Percentiles rank a stretch among this genome's conserved stretches.
phyloP scores from a whole-genome alignment of 2,888 invertebrate genomes.

The Noctua janthe region DNA sequence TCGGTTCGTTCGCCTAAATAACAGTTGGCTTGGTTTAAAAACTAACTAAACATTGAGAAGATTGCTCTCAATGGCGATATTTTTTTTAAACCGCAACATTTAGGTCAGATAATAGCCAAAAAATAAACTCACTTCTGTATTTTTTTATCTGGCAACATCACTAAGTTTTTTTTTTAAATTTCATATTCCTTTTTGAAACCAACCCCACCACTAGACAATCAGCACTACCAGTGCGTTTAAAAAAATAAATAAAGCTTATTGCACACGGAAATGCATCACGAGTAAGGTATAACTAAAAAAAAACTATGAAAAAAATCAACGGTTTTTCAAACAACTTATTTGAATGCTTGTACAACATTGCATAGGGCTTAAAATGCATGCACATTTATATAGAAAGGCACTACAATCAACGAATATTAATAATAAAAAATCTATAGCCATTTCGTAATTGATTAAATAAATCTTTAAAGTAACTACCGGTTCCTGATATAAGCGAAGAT shows the following conservation, averaged over 20 bases:
- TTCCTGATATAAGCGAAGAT: conserved; percentile 53
- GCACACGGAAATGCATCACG: conserved; percentile 77
- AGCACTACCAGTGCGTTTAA: conserved; percentile 62
- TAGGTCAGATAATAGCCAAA: conserved; percentile 5
- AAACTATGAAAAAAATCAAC: conserved; percentile 73
- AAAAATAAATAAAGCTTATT: conserved; percentile 71
- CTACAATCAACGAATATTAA: conserved; percentile 73
- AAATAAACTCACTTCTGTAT: not conserved
- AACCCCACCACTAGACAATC: conserved; percentile 63
- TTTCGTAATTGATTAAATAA: conserved; percentile 66
- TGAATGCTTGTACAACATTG: conserved; percentile 73
- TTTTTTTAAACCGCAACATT: not conserved
- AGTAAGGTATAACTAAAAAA: conserved; percentile 71
- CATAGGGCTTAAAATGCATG: conserved; percentile 77
- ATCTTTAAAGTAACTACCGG: conserved; percentile 61
- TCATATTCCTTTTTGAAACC: conserved; percentile 23
- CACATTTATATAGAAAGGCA: conserved; percentile 79
- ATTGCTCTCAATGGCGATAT: not conserved
- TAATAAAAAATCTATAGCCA: conserved; percentile 63
- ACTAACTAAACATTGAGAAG: not conserved
- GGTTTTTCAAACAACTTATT: conserved; percentile 62
- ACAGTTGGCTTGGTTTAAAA: conserved; percentile 41
- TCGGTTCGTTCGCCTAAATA: conserved; percentile 64
- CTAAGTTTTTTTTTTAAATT: not conserved
- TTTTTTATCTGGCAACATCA: conserved; percentile 18